Conservation (phyloP, 1,140 invertebrate genomes). For the Microvelia longipes region DNA sequence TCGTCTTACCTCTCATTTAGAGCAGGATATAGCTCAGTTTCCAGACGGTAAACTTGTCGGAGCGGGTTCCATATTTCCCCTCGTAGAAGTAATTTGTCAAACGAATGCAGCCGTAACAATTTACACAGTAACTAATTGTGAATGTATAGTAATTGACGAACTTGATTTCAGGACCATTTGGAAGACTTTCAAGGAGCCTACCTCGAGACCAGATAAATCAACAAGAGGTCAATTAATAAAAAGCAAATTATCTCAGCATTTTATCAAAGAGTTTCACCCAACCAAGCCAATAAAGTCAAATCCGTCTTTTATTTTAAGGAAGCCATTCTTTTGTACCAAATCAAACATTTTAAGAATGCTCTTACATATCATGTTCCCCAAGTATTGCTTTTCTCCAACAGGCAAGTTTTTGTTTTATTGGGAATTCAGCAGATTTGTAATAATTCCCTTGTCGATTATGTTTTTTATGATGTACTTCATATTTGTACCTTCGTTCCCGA, state of each 20-base stretch:
- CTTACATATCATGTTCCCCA: background rate
- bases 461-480: background rate
- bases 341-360: background rate
- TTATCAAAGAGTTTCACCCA: background rate
- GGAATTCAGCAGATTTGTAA: background rate
- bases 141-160: background rate
- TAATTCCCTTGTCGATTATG: background rate
- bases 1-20: background rate
- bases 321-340: background rate
- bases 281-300: background rate
- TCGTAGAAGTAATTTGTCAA: background rate
- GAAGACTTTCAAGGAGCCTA: background rate
- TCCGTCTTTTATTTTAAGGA: background rate
- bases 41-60: background rate
- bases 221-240: background rate
- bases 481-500: background rate
- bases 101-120: background rate
- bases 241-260: background rate
- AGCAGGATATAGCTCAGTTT: background rate
- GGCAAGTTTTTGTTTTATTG: background rate
- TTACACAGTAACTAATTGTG: background rate
- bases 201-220: background rate
- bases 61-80: background rate
- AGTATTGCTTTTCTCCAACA: background rate
- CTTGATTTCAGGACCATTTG: background rate